These are phyloP conservation scores for Poeciliopsis turneri DNA, from an alignment of 2,797 vertebrate species.

Conservation along the genomic window DNA sequence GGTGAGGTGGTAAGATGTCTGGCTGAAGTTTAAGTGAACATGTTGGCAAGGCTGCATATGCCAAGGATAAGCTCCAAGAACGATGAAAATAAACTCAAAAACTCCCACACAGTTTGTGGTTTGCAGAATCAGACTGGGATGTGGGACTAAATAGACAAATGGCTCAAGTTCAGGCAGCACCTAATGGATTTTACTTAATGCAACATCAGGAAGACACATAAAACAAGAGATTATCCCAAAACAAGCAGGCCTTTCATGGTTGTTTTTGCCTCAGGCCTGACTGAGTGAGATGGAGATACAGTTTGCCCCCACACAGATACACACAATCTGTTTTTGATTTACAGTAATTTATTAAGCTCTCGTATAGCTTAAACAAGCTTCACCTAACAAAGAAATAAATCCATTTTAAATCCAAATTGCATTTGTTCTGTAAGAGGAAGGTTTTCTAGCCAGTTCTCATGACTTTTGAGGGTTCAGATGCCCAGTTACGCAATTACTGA, in stretches of 20 bases:
- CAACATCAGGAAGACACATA: constrained; percentile 36
- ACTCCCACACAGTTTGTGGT: constrained; percentile 1
- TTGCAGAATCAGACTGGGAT: constrained; percentile 22
- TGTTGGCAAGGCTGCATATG: constrained; percentile 14
- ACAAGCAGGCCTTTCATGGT: constrained; percentile 73
- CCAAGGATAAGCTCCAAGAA: constrained; percentile 40
- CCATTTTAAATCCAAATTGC: neutral
- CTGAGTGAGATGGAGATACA: constrained; percentile 25
- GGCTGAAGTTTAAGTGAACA: constrained; percentile 51
- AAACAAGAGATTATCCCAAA: constrained; percentile 62
- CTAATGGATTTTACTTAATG: constrained; percentile 40
- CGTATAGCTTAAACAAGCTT: neutral
- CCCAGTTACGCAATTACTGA: neutral
- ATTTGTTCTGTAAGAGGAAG: constrained; percentile 41
- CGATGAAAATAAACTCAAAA: constrained; percentile 42
- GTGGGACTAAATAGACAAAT: constrained; percentile 44
- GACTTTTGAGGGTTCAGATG: constrained; percentile 1
- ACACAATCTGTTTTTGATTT: constrained; percentile 14
- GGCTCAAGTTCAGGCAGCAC: constrained; percentile 35
- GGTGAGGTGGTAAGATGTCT: constrained; percentile 49
- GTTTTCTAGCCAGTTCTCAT: constrained; percentile 35
- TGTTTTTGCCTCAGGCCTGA: constrained; percentile 31
- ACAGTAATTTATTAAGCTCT: neutral
- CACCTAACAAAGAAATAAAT: constrained; percentile 5
- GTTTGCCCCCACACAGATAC: constrained; percentile 13